Evolutionary conservation across 2,888 invertebrate genomes (phyloP), one percentile per base, ranked within the genome.

Genomic region (Agriopis aurantiaria): DNA sequence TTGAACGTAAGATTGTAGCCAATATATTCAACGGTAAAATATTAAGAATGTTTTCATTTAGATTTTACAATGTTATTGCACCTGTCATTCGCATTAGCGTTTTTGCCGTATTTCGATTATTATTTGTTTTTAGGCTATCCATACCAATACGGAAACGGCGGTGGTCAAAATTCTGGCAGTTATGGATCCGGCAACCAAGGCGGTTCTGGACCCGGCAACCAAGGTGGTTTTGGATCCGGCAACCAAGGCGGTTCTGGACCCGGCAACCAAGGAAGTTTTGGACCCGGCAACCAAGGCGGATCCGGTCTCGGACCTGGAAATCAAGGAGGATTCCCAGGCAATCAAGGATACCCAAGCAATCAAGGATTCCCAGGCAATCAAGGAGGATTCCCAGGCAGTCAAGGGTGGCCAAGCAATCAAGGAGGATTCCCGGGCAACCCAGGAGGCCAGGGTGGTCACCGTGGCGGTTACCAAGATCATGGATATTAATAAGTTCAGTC

Each of bases 311-410:
- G 17, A 23, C 17, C 61, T 1, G 60, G 61, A 0, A 56, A 58
- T 17, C 68, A 68, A 14, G 65, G 67, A 17, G 64, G 64, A n/a
- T 57, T 12, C 12, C 55, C 51, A 9, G 64, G 66, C 0, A 58
- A 51, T 12, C 65, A 65, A 23, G 64, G 67, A 4, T 60, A 52
- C 10, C 68, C 64, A 0, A 57, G 68, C 0, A 58, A 49, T n/a
- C 68, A 74, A 65, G 69, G 70, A 55, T 58, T 63, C 3, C 69
- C 62, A 3, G 62, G 69, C n/a, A 60, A 60, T 10, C 60, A 45
- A 11, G 49, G 60, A 33, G 57, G 7, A 12, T 59, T 59, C n/a
- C 59, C 46, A 11, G 59, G 59, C 3, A 59, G n/a, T 8, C 58
- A 58, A 23, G 58, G 58, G 5, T 12, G 59, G 12, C 40, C 59